Conservation (phyloP, 1,140 invertebrate species). For the Drosophila kepulauana region DNA sequence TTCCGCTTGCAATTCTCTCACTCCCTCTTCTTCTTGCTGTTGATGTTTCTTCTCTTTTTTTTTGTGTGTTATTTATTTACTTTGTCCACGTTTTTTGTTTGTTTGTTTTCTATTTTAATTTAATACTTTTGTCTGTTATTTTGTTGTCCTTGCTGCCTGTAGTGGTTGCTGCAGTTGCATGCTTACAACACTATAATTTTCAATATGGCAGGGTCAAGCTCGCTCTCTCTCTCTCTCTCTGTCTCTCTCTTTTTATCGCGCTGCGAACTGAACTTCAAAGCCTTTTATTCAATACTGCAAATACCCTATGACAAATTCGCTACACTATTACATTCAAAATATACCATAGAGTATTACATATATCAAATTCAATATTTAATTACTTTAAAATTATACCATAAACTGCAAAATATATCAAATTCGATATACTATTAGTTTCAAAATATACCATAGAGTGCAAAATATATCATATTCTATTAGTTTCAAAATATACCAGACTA, state of each 20-base stretch:
- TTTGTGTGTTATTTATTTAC: conserved; percentile 58
- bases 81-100: conserved; percentile 79
- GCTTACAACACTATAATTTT: conserved; percentile 79
- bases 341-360: too few species aligned
- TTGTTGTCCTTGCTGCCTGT: conserved; percentile 29
- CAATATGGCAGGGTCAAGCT: conserved; percentile 52
- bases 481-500: too few species aligned
- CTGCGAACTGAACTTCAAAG: background rate
- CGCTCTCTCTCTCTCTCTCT: background rate
- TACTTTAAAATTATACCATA: too few species aligned
- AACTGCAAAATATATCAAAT: too few species aligned
- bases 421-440: too few species aligned
- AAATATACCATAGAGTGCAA: too few species aligned
- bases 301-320: conserved; percentile 8
- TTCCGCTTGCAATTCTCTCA: conserved; percentile 70
- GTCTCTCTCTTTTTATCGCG: too few species aligned
- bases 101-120: conserved; percentile 75
- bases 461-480: too few species aligned
- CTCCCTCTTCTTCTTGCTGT: background rate
- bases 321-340: too few species aligned
- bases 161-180: conserved; percentile 62
- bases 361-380: too few species aligned
- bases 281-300: background rate
- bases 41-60: conserved; percentile 37
- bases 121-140: conserved; percentile 46